Percentiles rank a stretch among this genome's conserved stretches.
Conservation (phyloP, 2,888 invertebrate species). For the Chymomyza fuscimana region DNA sequence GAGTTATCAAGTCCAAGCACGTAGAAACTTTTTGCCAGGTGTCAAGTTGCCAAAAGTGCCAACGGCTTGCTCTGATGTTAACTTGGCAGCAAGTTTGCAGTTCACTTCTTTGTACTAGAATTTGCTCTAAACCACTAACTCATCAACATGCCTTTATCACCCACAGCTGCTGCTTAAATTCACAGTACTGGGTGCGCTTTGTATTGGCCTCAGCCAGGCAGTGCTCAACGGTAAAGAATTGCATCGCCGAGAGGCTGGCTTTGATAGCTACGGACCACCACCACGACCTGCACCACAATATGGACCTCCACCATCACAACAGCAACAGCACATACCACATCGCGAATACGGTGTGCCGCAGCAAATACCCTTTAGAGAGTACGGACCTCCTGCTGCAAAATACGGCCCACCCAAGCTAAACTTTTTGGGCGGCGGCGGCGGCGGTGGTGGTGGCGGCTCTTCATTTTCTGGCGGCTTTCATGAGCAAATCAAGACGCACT, state of each 20-base stretch:
- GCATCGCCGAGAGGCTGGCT: slow-evolving; percentile 64
- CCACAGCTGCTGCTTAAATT: slow-evolving; percentile 62
- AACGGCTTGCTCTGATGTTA: not conserved
- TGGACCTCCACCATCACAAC: slow-evolving; percentile 79
- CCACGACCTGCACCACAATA: slow-evolving; percentile 80
- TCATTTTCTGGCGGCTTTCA: slow-evolving; percentile 57
- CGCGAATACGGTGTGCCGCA: slow-evolving; percentile 79
- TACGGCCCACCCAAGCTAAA: slow-evolving; percentile 81
- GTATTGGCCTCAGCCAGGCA: slow-evolving; percentile 53
- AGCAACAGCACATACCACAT: slow-evolving; percentile 81
- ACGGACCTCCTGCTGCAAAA: slow-evolving; percentile 77
- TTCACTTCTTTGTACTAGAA: not conserved
- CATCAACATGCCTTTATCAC: not conserved
- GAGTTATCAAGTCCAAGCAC: not conserved
- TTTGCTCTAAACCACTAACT: not conserved
- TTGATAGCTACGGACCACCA: slow-evolving; percentile 82
- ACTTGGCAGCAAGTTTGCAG: slow-evolving; percentile 7
- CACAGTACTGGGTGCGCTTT: slow-evolving; percentile 52
- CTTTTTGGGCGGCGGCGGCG: slow-evolving; percentile 78
- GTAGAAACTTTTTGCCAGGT: not conserved
- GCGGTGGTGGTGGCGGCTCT: slow-evolving; percentile 56
- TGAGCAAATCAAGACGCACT: slow-evolving; percentile 78
- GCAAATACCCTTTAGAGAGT: slow-evolving; percentile 77
- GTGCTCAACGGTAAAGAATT: slow-evolving; percentile 68
- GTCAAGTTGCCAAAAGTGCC: not conserved